Base-by-base conservation (phyloP, 2,113 vertebrate genomes). In the Erpornis zantholeuca region DNA sequence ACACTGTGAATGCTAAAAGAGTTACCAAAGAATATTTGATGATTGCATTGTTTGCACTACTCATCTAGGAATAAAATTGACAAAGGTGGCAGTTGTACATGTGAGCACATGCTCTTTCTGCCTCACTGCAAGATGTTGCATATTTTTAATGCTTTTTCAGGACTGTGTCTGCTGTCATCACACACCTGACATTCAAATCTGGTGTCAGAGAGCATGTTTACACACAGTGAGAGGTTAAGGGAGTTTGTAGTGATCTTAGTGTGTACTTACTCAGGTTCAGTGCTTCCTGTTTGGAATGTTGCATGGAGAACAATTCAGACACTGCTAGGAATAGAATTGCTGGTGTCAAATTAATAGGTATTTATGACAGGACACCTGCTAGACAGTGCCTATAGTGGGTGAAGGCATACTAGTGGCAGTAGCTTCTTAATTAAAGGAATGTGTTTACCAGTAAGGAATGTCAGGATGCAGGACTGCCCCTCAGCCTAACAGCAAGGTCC, bases 1-100 rank as follows among this genome's bases (percentile, higher is more conserved):
- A 75, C 65, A n/a, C 29, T 91, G 36, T 85, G 97, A 97, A 98
- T 98, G 96, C 91, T 95, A 92, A 98, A 89, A 97, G 81, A 88
- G 93, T 70, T 52, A 89, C 73, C 47, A 84, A 85, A 94, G 70
- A 96, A 93, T 92, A 89, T 93, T 96, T 94, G 76, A 85, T 86
- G 95, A 85, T 88, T 63, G 71, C 59, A 82, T 96, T 88, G 88
- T 97, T 97, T 97, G 83, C 92, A 95, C 97, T 97, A 50, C 86
- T 95, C 83, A 84, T 83, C 82, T 66, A 66, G 86, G 92, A 97
- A 59, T 69, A 94, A 95, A 95, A 96, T 27, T 70, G 90, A 68
- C 50, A 19, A 19, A 83, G 66, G 65, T 86, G 50, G 54, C 70
- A 44, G 56, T 45, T 86, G 72, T 90, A 45, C 47, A 19, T 64